These are phyloP conservation scores for Acleris emargana DNA, from an alignment of 2,888 invertebrate genomes.

Conservation along the genomic window DNA sequence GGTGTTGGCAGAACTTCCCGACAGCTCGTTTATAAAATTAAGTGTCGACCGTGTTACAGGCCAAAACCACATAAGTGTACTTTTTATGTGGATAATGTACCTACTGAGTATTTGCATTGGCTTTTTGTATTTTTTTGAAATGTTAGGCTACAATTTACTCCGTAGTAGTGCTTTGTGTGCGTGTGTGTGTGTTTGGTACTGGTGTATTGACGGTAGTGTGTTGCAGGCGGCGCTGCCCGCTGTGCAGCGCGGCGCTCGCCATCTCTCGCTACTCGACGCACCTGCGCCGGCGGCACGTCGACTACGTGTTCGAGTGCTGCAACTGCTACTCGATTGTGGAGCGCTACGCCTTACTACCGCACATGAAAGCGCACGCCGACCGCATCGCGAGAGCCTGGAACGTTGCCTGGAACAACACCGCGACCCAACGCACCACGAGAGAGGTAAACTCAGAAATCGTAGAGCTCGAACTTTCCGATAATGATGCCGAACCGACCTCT, in stretches of 20 bases:
- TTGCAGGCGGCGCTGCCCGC: constrained; percentile 25
- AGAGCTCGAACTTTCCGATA: constrained; percentile 34
- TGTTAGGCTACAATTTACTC: no score
- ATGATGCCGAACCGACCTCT: constrained; percentile 43
- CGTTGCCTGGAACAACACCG: neutral
- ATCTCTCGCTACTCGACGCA: constrained; percentile 50
- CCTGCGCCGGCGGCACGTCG: constrained; percentile 55
- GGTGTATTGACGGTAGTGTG: no score
- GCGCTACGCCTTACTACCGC: constrained; percentile 57
- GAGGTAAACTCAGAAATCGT: no score
- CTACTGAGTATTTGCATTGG: no score
- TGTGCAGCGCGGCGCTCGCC: constrained; percentile 23
- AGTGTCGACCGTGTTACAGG: no score
- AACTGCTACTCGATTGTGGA: constrained; percentile 66
- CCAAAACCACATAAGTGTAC: no score
- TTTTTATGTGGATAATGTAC: no score
- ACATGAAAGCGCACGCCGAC: constrained; percentile 67
- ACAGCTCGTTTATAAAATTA: no score
- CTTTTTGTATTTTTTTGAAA: no score
- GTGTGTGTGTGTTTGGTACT: no score
- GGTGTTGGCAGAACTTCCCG: no score
- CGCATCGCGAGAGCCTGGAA: constrained; percentile 38
- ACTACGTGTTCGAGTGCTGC: constrained; percentile 68
- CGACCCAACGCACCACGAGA: neutral
- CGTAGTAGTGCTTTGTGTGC: no score